Conservation (phyloP, 2,888 invertebrate genomes). For the Drosophila niveifrons region DNA sequence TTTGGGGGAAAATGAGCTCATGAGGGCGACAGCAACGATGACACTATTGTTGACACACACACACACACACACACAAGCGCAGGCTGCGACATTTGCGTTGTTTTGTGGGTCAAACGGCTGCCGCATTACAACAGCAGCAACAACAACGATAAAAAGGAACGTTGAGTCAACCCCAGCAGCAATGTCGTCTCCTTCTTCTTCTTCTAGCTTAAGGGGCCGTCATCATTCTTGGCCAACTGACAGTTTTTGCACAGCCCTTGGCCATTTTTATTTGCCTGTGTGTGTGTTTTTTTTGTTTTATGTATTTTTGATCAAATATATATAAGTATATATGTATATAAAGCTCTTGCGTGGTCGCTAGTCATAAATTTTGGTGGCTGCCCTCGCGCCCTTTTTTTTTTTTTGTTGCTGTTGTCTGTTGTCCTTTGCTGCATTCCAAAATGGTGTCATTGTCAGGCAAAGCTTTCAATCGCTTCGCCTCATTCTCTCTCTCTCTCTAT, state of each 20-base stretch:
- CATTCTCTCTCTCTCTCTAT: slow-evolving; percentile 13
- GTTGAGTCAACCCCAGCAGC: background rate
- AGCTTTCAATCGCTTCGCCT: slow-evolving; percentile 12
- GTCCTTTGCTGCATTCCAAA: slow-evolving; percentile 55
- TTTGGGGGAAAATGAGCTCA: slow-evolving; percentile 53
- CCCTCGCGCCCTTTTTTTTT: background rate
- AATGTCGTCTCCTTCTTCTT: slow-evolving; percentile 5
- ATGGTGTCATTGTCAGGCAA: slow-evolving; percentile 75
- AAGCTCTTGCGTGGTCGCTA: slow-evolving; percentile 51
- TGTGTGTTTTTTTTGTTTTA: slow-evolving; percentile 23
- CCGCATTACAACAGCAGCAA: slow-evolving; percentile 44
- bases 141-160: background rate
- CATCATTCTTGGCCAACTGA: slow-evolving; percentile 47
- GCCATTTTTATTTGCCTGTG: slow-evolving; percentile 18
- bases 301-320: slow-evolving; percentile 49
- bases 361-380: slow-evolving; percentile 52
- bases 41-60: slow-evolving; percentile 45
- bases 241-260: slow-evolving; percentile 19
- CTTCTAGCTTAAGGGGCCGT: slow-evolving; percentile 13
- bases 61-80: slow-evolving; percentile 12
- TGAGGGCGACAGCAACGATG: slow-evolving; percentile 23
- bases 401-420: background rate
- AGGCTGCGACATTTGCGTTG: slow-evolving; percentile 48
- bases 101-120: slow-evolving; percentile 68
- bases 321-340: slow-evolving; percentile 33